phyloP scores from a whole-genome alignment of 2,888 invertebrate species.

The Mystacides longicornis region DNA sequence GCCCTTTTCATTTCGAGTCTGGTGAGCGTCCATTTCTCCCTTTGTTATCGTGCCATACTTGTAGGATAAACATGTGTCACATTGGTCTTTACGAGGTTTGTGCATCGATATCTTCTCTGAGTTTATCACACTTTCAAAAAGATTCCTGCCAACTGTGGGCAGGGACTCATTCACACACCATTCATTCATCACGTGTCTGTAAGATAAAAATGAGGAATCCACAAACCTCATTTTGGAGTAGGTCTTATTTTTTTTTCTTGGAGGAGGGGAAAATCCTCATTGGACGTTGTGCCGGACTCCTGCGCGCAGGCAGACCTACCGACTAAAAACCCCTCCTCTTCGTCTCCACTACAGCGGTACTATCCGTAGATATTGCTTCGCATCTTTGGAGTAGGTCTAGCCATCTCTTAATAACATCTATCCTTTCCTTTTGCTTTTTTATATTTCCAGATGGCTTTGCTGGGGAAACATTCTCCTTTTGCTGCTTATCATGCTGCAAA shows the following conservation, averaged over 20 bases:
- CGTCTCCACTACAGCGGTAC: no score
- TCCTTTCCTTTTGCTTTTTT: neutral
- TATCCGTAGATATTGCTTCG: no score
- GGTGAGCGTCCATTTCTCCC: neutral
- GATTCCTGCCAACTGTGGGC: neutral
- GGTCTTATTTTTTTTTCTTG: neutral
- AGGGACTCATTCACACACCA: neutral
- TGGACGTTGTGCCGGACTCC: no score
- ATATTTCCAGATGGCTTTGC: neutral
- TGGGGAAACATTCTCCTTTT: neutral
- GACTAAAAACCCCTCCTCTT: no score
- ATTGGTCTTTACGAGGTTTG: neutral
- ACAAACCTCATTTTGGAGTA: conserved; percentile 1
- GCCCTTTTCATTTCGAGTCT: neutral
- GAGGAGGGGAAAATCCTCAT: no score
- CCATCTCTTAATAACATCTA: neutral
- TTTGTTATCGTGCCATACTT: neutral
- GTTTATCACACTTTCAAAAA: neutral
- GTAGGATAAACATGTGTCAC: neutral
- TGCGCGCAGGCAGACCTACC: no score
- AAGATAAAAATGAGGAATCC: conserved; percentile 2
- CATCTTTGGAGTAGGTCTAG: neutral
- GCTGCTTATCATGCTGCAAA: neutral
- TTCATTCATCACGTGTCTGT: neutral
- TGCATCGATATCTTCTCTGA: neutral